phyloP scores from a whole-genome alignment of 2,113 vertebrate species.

The Pyrgilauda ruficollis region DNA sequence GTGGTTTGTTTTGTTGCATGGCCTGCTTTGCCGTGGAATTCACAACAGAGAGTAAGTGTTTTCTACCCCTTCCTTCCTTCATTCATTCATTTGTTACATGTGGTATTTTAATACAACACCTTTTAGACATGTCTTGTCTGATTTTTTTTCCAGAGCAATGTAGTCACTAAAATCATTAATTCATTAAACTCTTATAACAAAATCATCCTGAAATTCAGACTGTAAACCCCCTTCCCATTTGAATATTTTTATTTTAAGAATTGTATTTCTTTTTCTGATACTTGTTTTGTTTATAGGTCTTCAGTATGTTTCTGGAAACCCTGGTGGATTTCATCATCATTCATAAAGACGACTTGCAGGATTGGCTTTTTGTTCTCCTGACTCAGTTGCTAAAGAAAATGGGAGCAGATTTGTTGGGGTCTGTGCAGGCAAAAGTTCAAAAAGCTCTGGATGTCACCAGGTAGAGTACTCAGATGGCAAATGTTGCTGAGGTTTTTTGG shows the following conservation, averaged over 20 bases:
- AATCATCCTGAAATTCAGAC: background rate
- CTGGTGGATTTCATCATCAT: constrained; percentile 96
- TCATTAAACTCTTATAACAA: constrained; percentile 16
- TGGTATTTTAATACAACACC: constrained; percentile 33
- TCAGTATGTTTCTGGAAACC: constrained; percentile 99
- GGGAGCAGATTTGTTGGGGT: constrained; percentile 95
- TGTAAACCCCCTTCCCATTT: background rate
- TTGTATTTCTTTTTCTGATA: background rate
- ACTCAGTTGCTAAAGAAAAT: constrained; percentile 98
- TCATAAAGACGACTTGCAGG: constrained; percentile 95
- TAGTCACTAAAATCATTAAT: constrained; percentile 30
- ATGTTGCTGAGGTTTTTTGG: background rate
- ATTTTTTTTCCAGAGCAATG: background rate
- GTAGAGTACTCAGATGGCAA: constrained; percentile 61
- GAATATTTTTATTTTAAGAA: background rate
- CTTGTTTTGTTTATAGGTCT: constrained; percentile 79
- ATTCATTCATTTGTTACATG: constrained; percentile 38
- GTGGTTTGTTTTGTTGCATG: constrained; percentile 90
- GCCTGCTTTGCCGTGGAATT: constrained; percentile 92
- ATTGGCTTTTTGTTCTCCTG: constrained; percentile 97
- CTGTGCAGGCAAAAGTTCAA: constrained; percentile 97
- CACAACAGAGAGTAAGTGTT: constrained; percentile 98
- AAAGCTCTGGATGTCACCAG: constrained; percentile 96
- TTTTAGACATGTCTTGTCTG: background rate
- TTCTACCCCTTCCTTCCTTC: constrained; percentile 18